Evolutionary conservation across 1,140 invertebrate species (phyloP), one percentile per base, ranked within the genome.

Genomic region (Eriocheir sinensis): DNA sequence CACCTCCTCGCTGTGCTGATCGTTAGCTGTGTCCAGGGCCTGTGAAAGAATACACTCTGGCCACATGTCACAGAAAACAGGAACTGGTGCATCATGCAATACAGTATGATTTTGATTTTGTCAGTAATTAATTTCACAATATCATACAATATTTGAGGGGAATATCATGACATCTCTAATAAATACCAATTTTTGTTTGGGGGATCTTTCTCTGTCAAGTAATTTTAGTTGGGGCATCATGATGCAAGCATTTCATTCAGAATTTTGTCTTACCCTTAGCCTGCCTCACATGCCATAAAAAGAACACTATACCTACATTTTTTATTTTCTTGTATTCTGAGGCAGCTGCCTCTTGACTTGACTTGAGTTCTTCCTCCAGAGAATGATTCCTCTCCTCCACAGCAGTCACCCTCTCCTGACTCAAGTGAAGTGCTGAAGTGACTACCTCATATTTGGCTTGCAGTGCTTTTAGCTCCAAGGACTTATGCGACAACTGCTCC

Each of bases 341-440:
- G 4, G 27, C 15, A n/a, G 91, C 91, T 53, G 40, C 53, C 36
- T 92, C 91, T 21, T 92, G 91, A 85, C 79, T 48, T 40, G 81
- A 48, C 27, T 85, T 80, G 3, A 92, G 32, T 0, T 92, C 91
- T 30, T 92, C 91, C 53, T 92, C 40, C 21, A 92, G 40, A 83
- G 80, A 21, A 12, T 41, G 30, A 83, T 92, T 92, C 44, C 32
- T 81, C 12, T 36, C 38, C 36, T 92, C 91, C 15, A 92, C 40
- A 41, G 27, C 2, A 27, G 91, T n/a, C 17, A 81, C 91, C 36
- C 80, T 80, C 44, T 92, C 91, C n/a, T 92, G 91, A 44, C 32
- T 81, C 80, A 92, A n/a, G 40, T 44, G 91, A 27, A 92, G 80
- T 12, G 91, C 91, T n/a, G 91, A 92, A 30, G 81, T 85, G 3